Evolutionary conservation across 2,113 vertebrate genomes (phyloP).

Genomic region (Menura novaehollandiae): DNA sequence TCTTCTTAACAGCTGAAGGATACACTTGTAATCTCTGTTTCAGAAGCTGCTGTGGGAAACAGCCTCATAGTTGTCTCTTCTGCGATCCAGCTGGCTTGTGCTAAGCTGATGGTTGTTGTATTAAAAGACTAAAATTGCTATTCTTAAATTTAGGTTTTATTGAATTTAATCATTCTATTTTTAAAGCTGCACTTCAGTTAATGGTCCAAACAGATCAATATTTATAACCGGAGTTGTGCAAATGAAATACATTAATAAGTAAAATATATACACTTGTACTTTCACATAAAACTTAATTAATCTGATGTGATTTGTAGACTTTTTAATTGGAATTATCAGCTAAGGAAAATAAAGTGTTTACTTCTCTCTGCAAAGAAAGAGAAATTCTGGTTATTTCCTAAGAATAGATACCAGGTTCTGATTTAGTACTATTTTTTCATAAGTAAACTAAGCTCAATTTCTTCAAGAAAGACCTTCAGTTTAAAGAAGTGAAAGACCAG

Average conservation of each 20-base stretch:
- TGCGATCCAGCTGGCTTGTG: neutral
- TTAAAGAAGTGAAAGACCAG: neutral
- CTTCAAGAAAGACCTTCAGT: neutral
- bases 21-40: neutral
- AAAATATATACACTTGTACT: neutral
- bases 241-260: constrained; percentile 35
- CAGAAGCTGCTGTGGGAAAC: neutral
- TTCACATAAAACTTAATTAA: constrained; percentile 1
- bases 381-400: neutral
- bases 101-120: neutral
- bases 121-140: neutral
- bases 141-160: constrained; percentile 24
- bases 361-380: neutral
- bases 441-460: neutral
- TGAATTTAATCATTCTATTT: constrained; percentile 35
- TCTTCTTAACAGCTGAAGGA: neutral
- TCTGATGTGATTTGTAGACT: neutral
- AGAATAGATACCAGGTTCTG: neutral
- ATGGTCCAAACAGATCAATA: constrained; percentile 56
- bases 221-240: neutral
- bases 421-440: neutral
- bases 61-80: neutral
- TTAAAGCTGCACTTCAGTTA: constrained; percentile 8
- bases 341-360: neutral
- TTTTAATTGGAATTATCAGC: neutral